Evolutionary conservation across 2,113 vertebrate species (phyloP).

Genomic region (Heptranchias perlo): DNA sequence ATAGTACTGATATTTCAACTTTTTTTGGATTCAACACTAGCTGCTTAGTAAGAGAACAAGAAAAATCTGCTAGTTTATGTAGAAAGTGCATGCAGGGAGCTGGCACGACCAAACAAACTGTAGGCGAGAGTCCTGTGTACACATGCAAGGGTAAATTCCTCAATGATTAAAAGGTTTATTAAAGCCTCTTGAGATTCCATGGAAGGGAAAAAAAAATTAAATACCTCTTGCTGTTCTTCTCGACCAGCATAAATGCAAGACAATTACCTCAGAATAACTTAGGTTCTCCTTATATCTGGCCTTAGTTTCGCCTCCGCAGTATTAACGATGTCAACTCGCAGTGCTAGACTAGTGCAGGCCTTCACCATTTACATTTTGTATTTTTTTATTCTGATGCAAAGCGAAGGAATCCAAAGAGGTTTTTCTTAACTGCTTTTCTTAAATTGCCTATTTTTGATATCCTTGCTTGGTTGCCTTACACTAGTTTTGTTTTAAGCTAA

Average conservation of each 20-base stretch:
- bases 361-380: background rate
- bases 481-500: background rate
- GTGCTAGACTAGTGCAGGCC: background rate
- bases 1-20: background rate
- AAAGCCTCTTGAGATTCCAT: background rate
- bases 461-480: background rate
- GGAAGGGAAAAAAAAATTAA: constrained; percentile 4
- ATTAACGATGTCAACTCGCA: background rate
- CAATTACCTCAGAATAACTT: constrained; percentile 28
- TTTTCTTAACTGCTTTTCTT: background rate
- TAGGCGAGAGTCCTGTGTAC: background rate
- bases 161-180: background rate
- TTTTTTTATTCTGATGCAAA: background rate
- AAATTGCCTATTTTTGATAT: background rate
- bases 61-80: background rate
- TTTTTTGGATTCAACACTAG: background rate
- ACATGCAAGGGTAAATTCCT: background rate
- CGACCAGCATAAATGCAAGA: constrained; percentile 1
- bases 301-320: background rate
- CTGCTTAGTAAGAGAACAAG: background rate
- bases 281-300: constrained; percentile 1
- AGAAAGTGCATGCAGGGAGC: background rate
- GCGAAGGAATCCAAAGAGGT: background rate
- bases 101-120: constrained; percentile 7
- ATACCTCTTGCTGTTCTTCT: constrained; percentile 14